A percentile compares a stretch with the other conserved stretches of the same genome.
Conservation (phyloP, 2,797 vertebrate species). For the Zalophus californianus region DNA sequence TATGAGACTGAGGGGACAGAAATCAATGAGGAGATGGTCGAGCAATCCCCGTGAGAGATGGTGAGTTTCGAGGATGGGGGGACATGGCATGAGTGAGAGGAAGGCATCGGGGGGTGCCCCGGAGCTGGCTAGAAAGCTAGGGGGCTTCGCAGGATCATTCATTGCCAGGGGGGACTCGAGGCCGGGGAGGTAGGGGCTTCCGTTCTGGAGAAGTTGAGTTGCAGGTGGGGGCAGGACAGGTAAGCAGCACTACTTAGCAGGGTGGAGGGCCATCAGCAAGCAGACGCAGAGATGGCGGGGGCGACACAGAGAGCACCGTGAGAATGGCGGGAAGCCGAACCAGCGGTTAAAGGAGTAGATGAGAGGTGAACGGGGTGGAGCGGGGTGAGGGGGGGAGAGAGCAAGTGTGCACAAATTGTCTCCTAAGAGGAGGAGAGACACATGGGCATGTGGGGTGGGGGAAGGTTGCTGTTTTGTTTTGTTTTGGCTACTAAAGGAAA, state of each 20-base stretch:
- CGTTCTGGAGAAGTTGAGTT: background rate
- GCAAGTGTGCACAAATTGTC: background rate
- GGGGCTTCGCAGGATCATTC: accelerated
- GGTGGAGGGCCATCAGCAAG: background rate
- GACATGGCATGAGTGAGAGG: background rate
- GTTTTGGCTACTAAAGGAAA: background rate
- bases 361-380: background rate
- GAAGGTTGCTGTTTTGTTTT: background rate
- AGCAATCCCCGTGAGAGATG: background rate
- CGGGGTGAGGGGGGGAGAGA: too few species aligned
- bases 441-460: accelerated
- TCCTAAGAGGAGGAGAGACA: background rate
- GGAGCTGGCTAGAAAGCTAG: background rate
- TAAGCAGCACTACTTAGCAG: background rate
- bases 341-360: too few species aligned
- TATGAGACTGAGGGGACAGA: background rate
- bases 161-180: accelerated
- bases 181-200: background rate
- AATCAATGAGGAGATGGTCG: background rate
- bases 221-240: background rate
- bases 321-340: background rate
- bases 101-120: background rate
- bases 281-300: too few species aligned
- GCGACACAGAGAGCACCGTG: accelerated
- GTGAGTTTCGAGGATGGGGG: accelerated